A percentile compares a stretch with the other conserved stretches of the same genome.
Conservation (phyloP, 2,797 vertebrate species). For the Salmo trutta region DNA sequence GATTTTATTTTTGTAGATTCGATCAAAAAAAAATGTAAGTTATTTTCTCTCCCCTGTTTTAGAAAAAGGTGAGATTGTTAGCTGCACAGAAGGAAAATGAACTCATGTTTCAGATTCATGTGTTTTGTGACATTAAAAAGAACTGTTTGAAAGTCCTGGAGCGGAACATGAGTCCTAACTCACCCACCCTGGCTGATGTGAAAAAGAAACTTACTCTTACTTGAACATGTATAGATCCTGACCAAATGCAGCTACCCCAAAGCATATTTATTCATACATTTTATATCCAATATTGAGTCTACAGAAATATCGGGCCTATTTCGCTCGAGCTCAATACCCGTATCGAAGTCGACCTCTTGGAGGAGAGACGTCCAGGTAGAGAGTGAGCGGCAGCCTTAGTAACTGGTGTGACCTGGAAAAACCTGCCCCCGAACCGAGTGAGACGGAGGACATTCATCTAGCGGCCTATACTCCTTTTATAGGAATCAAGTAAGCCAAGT, state of each 20-base stretch:
- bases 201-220: not conserved
- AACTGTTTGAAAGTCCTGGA: conserved; percentile 48
- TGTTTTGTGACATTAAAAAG: conserved; percentile 81
- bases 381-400: not conserved
- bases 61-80: conserved; percentile 72
- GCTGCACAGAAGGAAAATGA: conserved; percentile 73
- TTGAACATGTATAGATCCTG: not conserved
- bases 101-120: conserved; percentile 67
- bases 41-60: conserved; percentile 77
- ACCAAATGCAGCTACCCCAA: not conserved
- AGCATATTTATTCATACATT: not conserved
- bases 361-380: not conserved
- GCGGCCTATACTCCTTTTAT: too few relatives aligned
- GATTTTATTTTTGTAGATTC: conserved; percentile 85
- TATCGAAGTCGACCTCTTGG: not conserved
- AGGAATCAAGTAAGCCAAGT: too few relatives aligned
- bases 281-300: not conserved
- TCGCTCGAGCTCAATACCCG: not conserved
- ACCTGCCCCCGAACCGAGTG: not conserved
- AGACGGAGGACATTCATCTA: not conserved
- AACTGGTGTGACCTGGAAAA: too few relatives aligned
- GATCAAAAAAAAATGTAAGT: conserved; percentile 72
- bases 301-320: not conserved
- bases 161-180: not conserved
- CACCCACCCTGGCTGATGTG: not conserved